A percentile compares a stretch with the other conserved stretches of the same genome.
These are phyloP conservation scores for Sphaerophoria rueppellii DNA, from an alignment of 2,888 invertebrate genomes.

Conservation along the genomic window DNA sequence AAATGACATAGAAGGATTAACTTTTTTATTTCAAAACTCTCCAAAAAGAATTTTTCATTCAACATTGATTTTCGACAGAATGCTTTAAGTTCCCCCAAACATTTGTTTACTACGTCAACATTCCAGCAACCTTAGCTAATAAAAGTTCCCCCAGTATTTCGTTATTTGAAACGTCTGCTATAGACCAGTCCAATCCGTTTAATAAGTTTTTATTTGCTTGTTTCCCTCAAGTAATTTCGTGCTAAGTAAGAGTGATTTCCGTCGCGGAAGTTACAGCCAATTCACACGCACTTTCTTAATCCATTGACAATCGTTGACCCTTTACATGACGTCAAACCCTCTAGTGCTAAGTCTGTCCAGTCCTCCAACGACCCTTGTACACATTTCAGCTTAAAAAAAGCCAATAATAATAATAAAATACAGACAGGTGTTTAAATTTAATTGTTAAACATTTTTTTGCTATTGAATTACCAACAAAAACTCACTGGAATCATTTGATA, in stretches of 20 bases:
- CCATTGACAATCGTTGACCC: constrained; percentile 28
- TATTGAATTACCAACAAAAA: constrained; percentile 29
- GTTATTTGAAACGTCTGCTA: not conserved
- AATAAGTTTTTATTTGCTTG: constrained; percentile 16
- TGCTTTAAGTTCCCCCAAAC: no score
- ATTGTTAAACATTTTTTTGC: constrained; percentile 53
- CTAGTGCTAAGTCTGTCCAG: not conserved
- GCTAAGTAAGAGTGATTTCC: constrained; percentile 39
- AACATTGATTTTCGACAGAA: no score
- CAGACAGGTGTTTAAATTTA: constrained; percentile 56
- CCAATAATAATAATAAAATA: constrained; percentile 4
- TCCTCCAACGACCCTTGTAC: not conserved
- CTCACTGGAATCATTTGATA: constrained; percentile 25
- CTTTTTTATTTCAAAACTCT: no score
- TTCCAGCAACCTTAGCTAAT: no score
- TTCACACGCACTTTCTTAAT: constrained; percentile 42
- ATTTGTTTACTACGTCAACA: no score
- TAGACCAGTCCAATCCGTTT: not conserved
- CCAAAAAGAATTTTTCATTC: no score
- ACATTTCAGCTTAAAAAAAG: not conserved
- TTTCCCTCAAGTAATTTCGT: constrained; percentile 10
- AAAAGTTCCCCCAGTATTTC: no score
- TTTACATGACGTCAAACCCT: constrained; percentile 22
- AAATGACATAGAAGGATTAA: no score
- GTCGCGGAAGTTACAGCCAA: constrained; percentile 33